Evolutionary conservation across 2,888 invertebrate species (phyloP), one percentile per base, ranked within the genome.

Genomic region (Adelognathus sp.): DNA sequence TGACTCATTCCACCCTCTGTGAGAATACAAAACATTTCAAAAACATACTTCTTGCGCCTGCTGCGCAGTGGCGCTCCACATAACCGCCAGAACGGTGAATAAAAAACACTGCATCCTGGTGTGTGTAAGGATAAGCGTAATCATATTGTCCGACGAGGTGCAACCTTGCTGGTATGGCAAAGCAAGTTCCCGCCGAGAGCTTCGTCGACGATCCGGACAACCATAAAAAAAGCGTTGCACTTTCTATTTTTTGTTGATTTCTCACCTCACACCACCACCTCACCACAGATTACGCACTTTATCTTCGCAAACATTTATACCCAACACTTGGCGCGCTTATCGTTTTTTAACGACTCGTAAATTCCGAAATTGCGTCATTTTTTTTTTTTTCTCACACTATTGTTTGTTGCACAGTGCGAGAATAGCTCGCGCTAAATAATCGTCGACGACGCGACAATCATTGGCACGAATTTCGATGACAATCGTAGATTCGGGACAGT

Each of bases 11-110:
- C 18, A 9, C 9, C 9, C 7, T 44, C 24, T 16, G n/a, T 29
- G 11, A 39, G 7, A 36, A 61, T 52, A 24, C 52, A 33, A 6
- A 56, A 11, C 54, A 61, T 29, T n/a, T n/a, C n/a, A n/a, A 31
- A 36, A 14, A 44, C 50, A 3, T 60, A 83, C 83, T 73, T 83
- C 82, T 0, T 73, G 44, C 7, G 80, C 29, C 61, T 82, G 82
- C 58, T 84, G 84, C 2, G 76, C 69, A 18, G 77, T 44, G 14
- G 78, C 66, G 9, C 63, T 73, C 58, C 76, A 81, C 52, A 83
- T 69, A n/a, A 77, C 61, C 14, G 69, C 76, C 9, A 83, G 39
- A 18, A 52, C 67, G n/a, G 75, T 31, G 46, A 72, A 56, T n/a
- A 36, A 36, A 14, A 67, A 52, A 61, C 27, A 39, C 46, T 71